These are phyloP conservation scores for Chaunax sp. DNA, from an alignment of 2,797 vertebrate genomes.

Conservation along the genomic window DNA sequence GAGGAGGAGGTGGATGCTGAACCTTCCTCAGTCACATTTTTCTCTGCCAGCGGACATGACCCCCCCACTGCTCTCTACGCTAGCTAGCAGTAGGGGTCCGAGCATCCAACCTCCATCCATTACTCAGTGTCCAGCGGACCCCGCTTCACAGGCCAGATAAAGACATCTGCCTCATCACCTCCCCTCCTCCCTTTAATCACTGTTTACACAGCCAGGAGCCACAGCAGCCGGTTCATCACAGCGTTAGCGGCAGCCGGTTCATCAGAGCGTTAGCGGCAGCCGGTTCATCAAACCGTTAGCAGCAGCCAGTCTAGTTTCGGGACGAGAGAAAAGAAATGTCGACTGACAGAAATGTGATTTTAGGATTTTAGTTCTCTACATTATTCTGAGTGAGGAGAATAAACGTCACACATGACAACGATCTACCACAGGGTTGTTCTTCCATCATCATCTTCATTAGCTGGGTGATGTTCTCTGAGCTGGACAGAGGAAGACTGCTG, in stretches of 20 bases:
- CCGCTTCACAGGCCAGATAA: conserved; percentile 72
- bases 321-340: no score
- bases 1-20: conserved; percentile 66
- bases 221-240: conserved; percentile 81
- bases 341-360: no score
- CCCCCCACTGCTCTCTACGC: conserved; percentile 61
- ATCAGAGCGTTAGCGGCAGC: no score
- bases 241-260: conserved; percentile 71
- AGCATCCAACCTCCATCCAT: conserved; percentile 77
- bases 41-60: conserved; percentile 82
- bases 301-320: no score
- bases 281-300: no score
- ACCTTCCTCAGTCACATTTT: conserved; percentile 77
- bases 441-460: no score
- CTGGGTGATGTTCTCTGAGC: no score
- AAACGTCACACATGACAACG: no score
- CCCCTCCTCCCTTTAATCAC: conserved; percentile 71
- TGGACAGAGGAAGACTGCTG: no score
- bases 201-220: conserved; percentile 68
- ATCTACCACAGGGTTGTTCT: no score
- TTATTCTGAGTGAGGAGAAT: no score
- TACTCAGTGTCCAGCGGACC: conserved; percentile 74
- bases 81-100: conserved; percentile 26
- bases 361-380: no score
- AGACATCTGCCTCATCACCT: conserved; percentile 81